phyloP scores from a whole-genome alignment of 2,113 vertebrate species.

The Amblyopsis rosae region DNA sequence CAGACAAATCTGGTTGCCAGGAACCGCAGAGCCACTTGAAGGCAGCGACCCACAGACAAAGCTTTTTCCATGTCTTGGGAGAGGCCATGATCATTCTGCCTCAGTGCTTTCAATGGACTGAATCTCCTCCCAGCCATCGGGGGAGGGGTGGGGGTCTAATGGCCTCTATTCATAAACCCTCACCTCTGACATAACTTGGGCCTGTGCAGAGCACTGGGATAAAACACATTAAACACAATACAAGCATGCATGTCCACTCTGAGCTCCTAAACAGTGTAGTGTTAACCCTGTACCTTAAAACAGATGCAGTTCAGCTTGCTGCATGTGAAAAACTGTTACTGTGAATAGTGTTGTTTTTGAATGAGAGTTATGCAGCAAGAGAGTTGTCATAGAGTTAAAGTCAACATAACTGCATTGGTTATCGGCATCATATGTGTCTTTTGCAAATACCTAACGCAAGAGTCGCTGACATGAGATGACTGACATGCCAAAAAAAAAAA shows the following conservation, averaged over 20 bases:
- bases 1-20: slow-evolving; percentile 62
- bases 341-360: background rate
- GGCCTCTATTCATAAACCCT: slow-evolving; percentile 61
- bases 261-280: slow-evolving; percentile 13
- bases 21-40: slow-evolving; percentile 62
- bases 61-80: slow-evolving; percentile 57
- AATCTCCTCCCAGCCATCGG: slow-evolving; percentile 42
- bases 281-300: slow-evolving; percentile 15
- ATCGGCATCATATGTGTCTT: background rate
- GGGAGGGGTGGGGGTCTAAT: slow-evolving; percentile 49
- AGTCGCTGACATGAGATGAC: slow-evolving; percentile 1
- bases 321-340: background rate
- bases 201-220: slow-evolving; percentile 55
- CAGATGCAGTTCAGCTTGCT: background rate
- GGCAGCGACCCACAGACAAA: slow-evolving; percentile 70
- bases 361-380: background rate
- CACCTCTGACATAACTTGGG: slow-evolving; percentile 70
- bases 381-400: background rate
- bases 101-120: slow-evolving; percentile 47
- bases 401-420: background rate
- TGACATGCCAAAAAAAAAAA: slow-evolving; percentile 25
- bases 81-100: slow-evolving; percentile 54
- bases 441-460: background rate
- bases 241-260: slow-evolving; percentile 29
- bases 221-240: slow-evolving; percentile 58